Percentiles rank a stretch among this genome's conserved stretches.
phyloP scores from a whole-genome alignment of 2,797 vertebrate species.

The Calcarius lapponicus region DNA sequence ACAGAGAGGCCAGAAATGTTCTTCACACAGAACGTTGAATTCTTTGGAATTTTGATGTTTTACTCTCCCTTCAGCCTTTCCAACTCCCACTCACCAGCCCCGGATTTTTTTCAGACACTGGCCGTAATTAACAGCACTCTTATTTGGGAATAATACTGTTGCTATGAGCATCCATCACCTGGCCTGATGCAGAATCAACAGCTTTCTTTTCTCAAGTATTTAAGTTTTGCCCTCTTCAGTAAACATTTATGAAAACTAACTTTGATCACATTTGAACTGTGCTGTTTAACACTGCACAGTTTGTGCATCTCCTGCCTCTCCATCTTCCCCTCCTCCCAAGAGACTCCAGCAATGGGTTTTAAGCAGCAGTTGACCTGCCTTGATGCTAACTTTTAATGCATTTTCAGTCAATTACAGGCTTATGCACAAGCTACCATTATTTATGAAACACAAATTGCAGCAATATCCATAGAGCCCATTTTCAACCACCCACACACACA shows the following conservation, averaged over 20 bases:
- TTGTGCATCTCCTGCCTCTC: background rate
- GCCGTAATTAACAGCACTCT: background rate
- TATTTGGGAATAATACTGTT: background rate
- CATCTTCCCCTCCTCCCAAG: background rate
- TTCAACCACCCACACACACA: slow-evolving; percentile 31
- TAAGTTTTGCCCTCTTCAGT: background rate
- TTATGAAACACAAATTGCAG: slow-evolving; percentile 10
- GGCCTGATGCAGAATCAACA: background rate
- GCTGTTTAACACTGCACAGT: fast-evolving
- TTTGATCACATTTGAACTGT: fast-evolving
- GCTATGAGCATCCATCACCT: background rate
- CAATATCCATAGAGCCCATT: slow-evolving; percentile 24
- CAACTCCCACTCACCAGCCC: slow-evolving; percentile 18
- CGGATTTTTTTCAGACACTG: background rate
- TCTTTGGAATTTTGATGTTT: slow-evolving; percentile 22
- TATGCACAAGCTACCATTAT: background rate
- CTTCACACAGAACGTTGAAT: background rate
- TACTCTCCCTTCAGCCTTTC: background rate
- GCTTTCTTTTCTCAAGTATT: background rate
- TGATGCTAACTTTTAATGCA: background rate
- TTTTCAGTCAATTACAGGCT: slow-evolving; percentile 30
- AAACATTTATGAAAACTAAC: background rate
- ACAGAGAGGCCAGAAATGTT: background rate
- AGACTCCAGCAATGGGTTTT: background rate
- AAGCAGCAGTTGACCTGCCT: background rate